Percentiles rank a stretch among this genome's conserved stretches.
phyloP scores from a whole-genome alignment of 2,113 vertebrate genomes.

The Pygoscelis adeliae region DNA sequence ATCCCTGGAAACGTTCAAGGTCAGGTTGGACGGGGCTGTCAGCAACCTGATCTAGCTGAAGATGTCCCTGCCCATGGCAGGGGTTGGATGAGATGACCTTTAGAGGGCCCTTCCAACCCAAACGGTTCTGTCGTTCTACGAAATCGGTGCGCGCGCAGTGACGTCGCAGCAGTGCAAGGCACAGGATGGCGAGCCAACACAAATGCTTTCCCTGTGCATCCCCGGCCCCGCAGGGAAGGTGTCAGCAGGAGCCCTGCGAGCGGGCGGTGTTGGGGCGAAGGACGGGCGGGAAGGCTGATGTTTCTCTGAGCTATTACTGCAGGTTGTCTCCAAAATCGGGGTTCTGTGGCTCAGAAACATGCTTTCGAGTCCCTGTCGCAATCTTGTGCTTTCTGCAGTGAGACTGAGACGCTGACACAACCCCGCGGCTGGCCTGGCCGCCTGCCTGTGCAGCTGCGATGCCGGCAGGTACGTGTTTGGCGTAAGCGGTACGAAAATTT shows the following conservation, averaged over 20 bases:
- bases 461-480: accelerated
- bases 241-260: not conserved
- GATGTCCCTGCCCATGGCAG: not conserved
- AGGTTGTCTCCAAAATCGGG: not conserved
- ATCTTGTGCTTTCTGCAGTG: not conserved
- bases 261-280: not conserved
- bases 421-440: accelerated
- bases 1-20: not conserved
- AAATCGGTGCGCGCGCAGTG: too few relatives aligned
- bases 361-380: not conserved
- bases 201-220: accelerated
- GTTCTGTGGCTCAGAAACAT: not conserved
- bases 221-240: not conserved
- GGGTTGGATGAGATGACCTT: not conserved
- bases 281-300: not conserved
- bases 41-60: not conserved
- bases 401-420: not conserved
- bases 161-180: not conserved
- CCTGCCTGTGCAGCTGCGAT: not conserved
- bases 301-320: not conserved
- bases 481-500: not conserved
- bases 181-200: not conserved
- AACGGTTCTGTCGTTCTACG: too few relatives aligned
- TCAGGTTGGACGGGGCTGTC: not conserved
- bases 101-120: not conserved